Base-by-base conservation (phyloP, 1,140 invertebrate genomes). In the Drosophila repleta region DNA sequence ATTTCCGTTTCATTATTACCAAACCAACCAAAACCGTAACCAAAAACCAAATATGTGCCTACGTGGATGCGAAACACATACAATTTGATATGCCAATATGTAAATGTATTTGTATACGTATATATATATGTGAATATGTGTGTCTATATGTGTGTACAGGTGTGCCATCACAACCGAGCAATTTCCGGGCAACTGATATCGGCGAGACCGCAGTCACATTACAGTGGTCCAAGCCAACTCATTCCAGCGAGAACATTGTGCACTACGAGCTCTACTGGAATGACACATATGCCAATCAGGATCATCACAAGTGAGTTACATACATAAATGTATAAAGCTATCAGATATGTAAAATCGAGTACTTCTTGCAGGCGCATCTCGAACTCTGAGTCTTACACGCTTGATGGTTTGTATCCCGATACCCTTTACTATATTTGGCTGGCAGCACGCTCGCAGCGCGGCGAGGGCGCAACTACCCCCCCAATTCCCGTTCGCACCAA, bases 261-360 rank as follows among this genome's bases (percentile, higher is more conserved):
- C 97, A 96, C 82, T 99, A 99, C 93, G 97, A 98, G 93, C 93
- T 99, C 2, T 99, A 99, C 90, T 99, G 97, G 96, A 99, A 99
- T 93, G 98, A 99, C 91, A 98, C 98, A 20, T 98, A 97, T 83
- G 96, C 96, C 8, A 96, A 97, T 94, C 93, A 94, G 84, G 93
- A 93, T 90, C 94, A 94, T 91, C 94, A 94, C 87, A 94, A 94
- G 96, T 97, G 91, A 93, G 82, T 85, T 64, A 35, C 32, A 35
- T 13, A 3, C 7, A 35, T 45, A 17, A 45, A 11, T 21, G 8
- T 18, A 43, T 45, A 11, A 35, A 13, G 32, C 8, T 20, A 45
- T 45, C 43, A 11, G 11, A 20, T 45, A 32, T 13, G 13, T 10
- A 18, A 20, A 37, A 53, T 21, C 32, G 21, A 24, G 13, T 5